Evolutionary conservation across 2,113 vertebrate species (phyloP).

Genomic region (Tretioscincus oriximinensis): DNA sequence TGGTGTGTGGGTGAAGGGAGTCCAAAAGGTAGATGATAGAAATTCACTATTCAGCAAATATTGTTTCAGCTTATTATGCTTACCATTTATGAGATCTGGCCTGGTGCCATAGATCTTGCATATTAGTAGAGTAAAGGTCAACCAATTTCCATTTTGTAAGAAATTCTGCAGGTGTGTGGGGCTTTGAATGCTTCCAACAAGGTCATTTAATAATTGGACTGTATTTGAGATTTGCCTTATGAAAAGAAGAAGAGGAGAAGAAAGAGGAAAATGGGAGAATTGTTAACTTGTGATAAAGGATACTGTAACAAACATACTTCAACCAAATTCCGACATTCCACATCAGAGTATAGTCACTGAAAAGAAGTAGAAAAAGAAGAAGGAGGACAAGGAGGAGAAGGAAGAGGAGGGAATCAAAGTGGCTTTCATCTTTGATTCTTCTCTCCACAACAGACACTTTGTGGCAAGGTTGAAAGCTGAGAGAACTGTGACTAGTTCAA

Average conservation of each 20-base stretch:
- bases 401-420: too few species aligned
- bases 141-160: background rate
- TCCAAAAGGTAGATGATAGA: background rate
- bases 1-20: background rate
- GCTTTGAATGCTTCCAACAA: background rate
- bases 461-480: too few species aligned
- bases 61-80: background rate
- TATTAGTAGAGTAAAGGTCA: background rate
- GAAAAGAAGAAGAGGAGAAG: background rate
- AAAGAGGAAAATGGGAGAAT: background rate
- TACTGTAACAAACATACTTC: too few species aligned
- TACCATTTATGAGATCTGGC: background rate
- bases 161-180: background rate
- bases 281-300: background rate
- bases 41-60: background rate
- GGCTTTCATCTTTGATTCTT: too few species aligned
- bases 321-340: background rate
- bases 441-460: too few species aligned
- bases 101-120: background rate
- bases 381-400: too few species aligned
- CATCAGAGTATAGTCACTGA: background rate
- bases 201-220: background rate
- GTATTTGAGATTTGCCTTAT: background rate
- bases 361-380: too few species aligned
- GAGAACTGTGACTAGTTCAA: too few species aligned